These are phyloP conservation scores for Neuroterus valhalla DNA, from an alignment of 1,140 invertebrate species.

Conservation along the genomic window DNA sequence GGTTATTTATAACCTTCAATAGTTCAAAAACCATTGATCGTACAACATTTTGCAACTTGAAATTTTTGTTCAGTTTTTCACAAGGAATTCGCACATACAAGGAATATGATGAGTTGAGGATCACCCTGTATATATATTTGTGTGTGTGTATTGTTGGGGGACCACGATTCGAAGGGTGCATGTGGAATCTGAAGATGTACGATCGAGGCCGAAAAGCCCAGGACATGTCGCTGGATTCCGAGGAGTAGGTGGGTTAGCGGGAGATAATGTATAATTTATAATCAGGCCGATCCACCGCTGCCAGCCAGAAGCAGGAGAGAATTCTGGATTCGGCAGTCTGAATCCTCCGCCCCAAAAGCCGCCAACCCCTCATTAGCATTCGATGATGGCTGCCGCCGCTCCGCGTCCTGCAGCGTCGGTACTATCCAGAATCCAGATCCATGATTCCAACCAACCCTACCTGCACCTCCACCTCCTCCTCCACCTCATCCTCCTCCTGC, in stretches of 20 bases:
- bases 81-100: no score
- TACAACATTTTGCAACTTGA: no score
- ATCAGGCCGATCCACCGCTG: slow-evolving; percentile 69
- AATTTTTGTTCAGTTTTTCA: no score
- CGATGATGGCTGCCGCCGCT: slow-evolving; percentile 75
- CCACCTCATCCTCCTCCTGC: slow-evolving; percentile 40
- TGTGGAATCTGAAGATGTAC: slow-evolving; percentile 32
- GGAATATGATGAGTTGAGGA: no score
- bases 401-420: slow-evolving; percentile 72
- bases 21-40: no score
- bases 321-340: slow-evolving; percentile 38
- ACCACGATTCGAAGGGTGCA: background rate
- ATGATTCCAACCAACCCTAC: slow-evolving; percentile 53
- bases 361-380: slow-evolving; percentile 76
- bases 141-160: background rate
- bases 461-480: slow-evolving; percentile 43
- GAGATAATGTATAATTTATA: slow-evolving; percentile 76
- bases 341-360: slow-evolving; percentile 64
- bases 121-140: no score
- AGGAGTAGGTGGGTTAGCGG: slow-evolving; percentile 62
- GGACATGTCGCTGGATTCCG: slow-evolving; percentile 60
- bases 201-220: slow-evolving; percentile 33
- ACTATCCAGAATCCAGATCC: slow-evolving; percentile 71
- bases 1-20: no score
- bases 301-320: slow-evolving; percentile 1